These are phyloP conservation scores for Ectemnius cavifrons DNA, from an alignment of 2,888 invertebrate genomes.

Conservation along the genomic window DNA sequence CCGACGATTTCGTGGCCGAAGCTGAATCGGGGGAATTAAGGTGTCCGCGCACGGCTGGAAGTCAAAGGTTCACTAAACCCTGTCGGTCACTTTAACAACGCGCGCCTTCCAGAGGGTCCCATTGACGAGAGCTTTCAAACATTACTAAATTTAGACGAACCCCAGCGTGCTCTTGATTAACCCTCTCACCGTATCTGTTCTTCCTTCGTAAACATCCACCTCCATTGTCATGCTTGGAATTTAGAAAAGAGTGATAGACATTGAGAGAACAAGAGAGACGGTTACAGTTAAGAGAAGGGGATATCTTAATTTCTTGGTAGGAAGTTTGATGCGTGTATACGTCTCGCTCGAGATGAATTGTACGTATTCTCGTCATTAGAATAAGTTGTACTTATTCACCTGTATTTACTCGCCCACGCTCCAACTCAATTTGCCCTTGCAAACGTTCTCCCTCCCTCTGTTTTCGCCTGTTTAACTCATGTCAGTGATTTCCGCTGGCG, in stretches of 20 bases:
- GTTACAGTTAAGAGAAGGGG: too few species aligned
- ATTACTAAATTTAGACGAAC: slow-evolving; percentile 11
- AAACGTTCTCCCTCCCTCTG: background rate
- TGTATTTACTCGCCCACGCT: slow-evolving; percentile 49
- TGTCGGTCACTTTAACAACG: background rate
- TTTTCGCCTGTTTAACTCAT: background rate
- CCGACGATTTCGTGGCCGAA: slow-evolving; percentile 40
- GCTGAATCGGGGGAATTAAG: slow-evolving; percentile 49
- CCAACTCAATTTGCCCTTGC: background rate
- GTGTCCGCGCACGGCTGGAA: slow-evolving; percentile 15
- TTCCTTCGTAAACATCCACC: background rate
- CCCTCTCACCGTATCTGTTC: background rate
- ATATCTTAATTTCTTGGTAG: too few species aligned
- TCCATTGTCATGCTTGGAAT: background rate
- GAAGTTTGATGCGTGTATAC: too few species aligned
- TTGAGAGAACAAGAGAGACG: too few species aligned
- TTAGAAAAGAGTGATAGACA: background rate
- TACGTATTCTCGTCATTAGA: slow-evolving; percentile 8
- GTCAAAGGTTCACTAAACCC: slow-evolving; percentile 47
- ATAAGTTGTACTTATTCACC: slow-evolving; percentile 11
- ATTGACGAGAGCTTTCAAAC: slow-evolving; percentile 7
- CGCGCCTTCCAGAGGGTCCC: background rate
- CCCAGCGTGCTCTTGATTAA: background rate
- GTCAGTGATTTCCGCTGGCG: too few species aligned
- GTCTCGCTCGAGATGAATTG: slow-evolving; percentile 1